Evolutionary conservation across 64 coral and sea anemone genomes (phyloP).

Genomic region (Montipora efflorescens): DNA sequence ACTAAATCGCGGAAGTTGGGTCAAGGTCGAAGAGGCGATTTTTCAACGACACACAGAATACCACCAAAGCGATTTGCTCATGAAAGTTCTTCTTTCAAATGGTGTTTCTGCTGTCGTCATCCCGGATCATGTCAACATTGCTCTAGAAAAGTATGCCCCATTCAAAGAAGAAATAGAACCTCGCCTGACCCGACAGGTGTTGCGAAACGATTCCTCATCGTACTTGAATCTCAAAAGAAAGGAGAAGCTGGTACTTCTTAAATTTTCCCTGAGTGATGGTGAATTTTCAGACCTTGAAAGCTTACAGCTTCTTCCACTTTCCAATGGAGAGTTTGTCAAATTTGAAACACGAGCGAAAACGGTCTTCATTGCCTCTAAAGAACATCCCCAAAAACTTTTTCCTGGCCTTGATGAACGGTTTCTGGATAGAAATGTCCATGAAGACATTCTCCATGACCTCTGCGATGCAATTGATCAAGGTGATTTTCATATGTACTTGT

Average conservation of each 20-base stretch:
- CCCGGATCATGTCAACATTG: constrained; percentile 56
- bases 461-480: constrained; percentile 19
- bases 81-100: constrained; percentile 20
- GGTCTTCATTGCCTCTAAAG: constrained; percentile 52
- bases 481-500: neutral
- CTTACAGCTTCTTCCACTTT: constrained; percentile 70
- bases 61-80: constrained; percentile 22
- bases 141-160: neutral
- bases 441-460: neutral
- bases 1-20: constrained; percentile 60
- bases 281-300: constrained; percentile 50
- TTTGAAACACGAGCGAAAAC: neutral
- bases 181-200: neutral
- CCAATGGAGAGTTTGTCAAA: constrained; percentile 31
- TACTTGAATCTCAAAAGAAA: constrained; percentile 20
- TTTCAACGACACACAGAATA: constrained; percentile 31
- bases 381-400: constrained; percentile 67
- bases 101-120: constrained; percentile 55
- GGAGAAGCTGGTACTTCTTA: constrained; percentile 72
- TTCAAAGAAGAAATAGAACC: constrained; percentile 43
- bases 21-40: constrained; percentile 39
- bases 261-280: constrained; percentile 61
- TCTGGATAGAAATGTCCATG: constrained; percentile 49
- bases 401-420: constrained; percentile 57
- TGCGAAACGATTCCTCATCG: neutral